phyloP scores from a whole-genome alignment of 2,888 invertebrate species.

The Pyrocoelia pectoralis region DNA sequence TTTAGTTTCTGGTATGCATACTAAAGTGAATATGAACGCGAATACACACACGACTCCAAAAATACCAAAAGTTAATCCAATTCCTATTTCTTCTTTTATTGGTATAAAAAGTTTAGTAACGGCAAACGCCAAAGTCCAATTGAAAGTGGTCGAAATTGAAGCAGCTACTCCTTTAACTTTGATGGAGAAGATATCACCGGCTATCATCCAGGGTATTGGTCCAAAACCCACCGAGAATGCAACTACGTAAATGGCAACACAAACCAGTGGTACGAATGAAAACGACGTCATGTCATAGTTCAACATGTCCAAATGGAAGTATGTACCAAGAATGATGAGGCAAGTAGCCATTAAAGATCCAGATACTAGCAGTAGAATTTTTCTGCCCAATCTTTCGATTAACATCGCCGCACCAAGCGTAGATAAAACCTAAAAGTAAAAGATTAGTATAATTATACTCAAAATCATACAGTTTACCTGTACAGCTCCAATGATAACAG shows the following conservation, averaged over 20 bases:
- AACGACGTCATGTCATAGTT: constrained; percentile 43
- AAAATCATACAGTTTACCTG: too few species aligned
- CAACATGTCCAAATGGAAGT: constrained; percentile 52
- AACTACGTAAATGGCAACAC: constrained; percentile 45
- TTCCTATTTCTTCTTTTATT: constrained; percentile 64
- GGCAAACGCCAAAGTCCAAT: constrained; percentile 74
- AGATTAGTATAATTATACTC: too few species aligned
- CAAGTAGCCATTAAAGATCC: constrained; percentile 66
- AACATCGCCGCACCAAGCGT: constrained; percentile 66
- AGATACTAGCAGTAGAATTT: constrained; percentile 69
- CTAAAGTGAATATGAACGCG: constrained; percentile 69
- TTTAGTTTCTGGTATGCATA: constrained; percentile 75
- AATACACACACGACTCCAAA: constrained; percentile 69
- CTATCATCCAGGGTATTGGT: constrained; percentile 77
- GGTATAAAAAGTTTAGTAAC: constrained; percentile 71
- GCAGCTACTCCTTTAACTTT: constrained; percentile 71
- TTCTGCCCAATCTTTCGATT: constrained; percentile 68
- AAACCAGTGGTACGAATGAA: constrained; percentile 44
- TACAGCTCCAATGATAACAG: constrained; percentile 60
- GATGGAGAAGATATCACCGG: constrained; percentile 72
- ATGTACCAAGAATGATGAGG: constrained; percentile 58
- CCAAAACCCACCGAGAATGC: constrained; percentile 73
- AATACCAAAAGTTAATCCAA: constrained; percentile 71
- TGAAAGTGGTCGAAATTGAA: constrained; percentile 72
- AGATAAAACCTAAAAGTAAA: constrained; percentile 61